A percentile compares a stretch with the other conserved stretches of the same genome.
These are phyloP conservation scores for Ichneumon xanthorius DNA, from an alignment of 2,888 invertebrate genomes.

Conservation along the genomic window DNA sequence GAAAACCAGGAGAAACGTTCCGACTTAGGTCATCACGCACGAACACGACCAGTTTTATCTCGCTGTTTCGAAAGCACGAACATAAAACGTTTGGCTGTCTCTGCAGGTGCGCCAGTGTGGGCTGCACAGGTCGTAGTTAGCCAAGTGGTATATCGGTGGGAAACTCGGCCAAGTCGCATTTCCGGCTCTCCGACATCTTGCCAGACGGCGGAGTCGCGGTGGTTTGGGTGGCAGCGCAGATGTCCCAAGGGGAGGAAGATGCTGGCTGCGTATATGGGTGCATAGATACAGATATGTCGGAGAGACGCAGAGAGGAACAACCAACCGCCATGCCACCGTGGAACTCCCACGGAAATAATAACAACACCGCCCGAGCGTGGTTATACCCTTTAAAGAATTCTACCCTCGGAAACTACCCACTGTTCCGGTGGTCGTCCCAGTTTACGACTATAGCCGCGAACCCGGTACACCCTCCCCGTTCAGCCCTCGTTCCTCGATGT, in stretches of 20 bases:
- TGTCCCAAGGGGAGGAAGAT: slow-evolving; percentile 48
- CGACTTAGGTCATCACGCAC: slow-evolving; percentile 13
- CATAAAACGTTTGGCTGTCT: slow-evolving; percentile 56
- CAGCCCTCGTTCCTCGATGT: slow-evolving; percentile 28
- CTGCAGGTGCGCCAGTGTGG: slow-evolving; percentile 14
- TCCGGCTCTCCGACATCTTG: slow-evolving; percentile 65
- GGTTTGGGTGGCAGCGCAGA: slow-evolving; percentile 22
- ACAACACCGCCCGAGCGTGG: slow-evolving; percentile 54
- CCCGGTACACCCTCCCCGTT: slow-evolving; percentile 26
- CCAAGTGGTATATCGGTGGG: slow-evolving; percentile 21
- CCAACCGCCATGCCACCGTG: slow-evolving; percentile 22
- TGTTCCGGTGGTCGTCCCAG: slow-evolving; percentile 66
- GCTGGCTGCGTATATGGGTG: not conserved
- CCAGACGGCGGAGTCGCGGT: slow-evolving; percentile 43
- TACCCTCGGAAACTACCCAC: slow-evolving; percentile 64
- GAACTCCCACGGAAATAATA: slow-evolving; percentile 62
- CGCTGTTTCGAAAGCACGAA: slow-evolving; percentile 10
- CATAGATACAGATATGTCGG: slow-evolving; percentile 36
- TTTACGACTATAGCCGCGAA: slow-evolving; percentile 66
- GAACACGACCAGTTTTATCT: slow-evolving; percentile 52
- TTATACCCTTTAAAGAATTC: slow-evolving; percentile 68
- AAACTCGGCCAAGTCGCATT: slow-evolving; percentile 62
- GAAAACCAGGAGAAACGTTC: not conserved
- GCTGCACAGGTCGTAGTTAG: slow-evolving; percentile 21
- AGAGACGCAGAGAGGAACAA: slow-evolving; percentile 34